Conservation (phyloP, 2,797 vertebrate species). For the Danionella dracula region DNA sequence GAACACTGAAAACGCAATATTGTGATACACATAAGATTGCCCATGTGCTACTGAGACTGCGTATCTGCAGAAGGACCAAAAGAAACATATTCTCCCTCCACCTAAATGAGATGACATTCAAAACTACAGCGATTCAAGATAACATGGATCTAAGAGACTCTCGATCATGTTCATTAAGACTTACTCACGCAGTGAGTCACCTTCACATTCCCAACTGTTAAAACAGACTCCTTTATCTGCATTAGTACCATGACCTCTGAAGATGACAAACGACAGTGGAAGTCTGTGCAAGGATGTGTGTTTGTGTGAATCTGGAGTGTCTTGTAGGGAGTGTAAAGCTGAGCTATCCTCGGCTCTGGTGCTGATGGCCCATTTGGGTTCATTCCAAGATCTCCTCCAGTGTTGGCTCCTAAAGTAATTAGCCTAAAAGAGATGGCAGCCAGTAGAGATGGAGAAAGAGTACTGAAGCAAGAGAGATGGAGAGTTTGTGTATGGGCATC, state of each 20-base stretch:
- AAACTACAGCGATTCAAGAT: no score
- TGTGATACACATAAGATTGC: no score
- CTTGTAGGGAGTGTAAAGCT: constrained; percentile 55
- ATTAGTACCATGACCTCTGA: constrained; percentile 34
- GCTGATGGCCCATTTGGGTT: constrained; percentile 68
- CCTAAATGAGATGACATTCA: no score
- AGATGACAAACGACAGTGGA: constrained; percentile 18
- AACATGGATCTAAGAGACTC: no score
- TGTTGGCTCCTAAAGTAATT: constrained; percentile 74
- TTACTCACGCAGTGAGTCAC: not conserved
- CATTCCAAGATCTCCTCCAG: constrained; percentile 73
- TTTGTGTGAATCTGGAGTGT: constrained; percentile 35
- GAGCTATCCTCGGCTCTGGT: constrained; percentile 58
- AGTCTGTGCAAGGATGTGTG: not conserved
- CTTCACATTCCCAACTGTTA: constrained; percentile 1
- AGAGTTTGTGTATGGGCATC: constrained; percentile 38
- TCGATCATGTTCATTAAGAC: not conserved
- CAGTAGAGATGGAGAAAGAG: constrained; percentile 31
- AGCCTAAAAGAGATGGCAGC: constrained; percentile 68
- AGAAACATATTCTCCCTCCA: no score
- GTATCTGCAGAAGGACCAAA: no score
- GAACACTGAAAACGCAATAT: no score
- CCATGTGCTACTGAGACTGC: no score
- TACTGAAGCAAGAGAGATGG: constrained; percentile 12
- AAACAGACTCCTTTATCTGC: constrained; percentile 19